Base-by-base conservation (phyloP, 2,797 vertebrate genomes). In the Thunnus albacares region DNA sequence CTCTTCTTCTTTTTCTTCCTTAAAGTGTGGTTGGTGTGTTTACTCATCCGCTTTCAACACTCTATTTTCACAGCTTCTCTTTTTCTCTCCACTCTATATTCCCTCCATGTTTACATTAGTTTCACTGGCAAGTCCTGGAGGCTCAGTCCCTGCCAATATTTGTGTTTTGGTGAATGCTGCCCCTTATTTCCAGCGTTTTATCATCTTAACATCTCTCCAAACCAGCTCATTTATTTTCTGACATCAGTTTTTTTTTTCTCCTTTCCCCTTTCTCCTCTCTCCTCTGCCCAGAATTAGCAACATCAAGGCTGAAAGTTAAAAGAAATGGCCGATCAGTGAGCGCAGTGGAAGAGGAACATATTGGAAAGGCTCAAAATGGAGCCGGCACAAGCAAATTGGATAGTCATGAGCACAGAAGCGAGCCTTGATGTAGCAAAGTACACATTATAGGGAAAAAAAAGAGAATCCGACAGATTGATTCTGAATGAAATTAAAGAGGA, bases 401-500 rank as follows among this genome's bases (percentile, higher is more conserved):
- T 66, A 64, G 78, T 79, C 45, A 35, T 75, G 68, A 71, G 73
- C 26, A 43, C 35, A 66, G 61, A 61, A 59, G 78, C 5, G 20
- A 26, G 69, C 76, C 51, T 72, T 77, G 77, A 90, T 84, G 83
- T 63, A 76, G 66, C 81, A 81, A 85, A 65, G 65, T 77, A 69
- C 74, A 85, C 71, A 86, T 79, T 82, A 87, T 78, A 62, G 71
- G 9, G 82, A 17, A 60, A 75, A 80, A 24, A 68, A 61, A 80
- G 73, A 61, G 66, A 83, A 80, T 81, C 66, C 17, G 68, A 80
- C 84, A 86, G 90, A 93, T 84, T 83, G 90, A 93, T 92, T 90
- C 69, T 35, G 89, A 94, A 92, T 93, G 86, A 93, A 94, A 95
- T 93, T 89, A 92, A 89, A 91, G 85, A 85, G 77, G 86, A 83